Evolutionary conservation across 2,113 vertebrate species (phyloP), one percentile per base, ranked within the genome.

Genomic region (Perognathus longimembris): DNA sequence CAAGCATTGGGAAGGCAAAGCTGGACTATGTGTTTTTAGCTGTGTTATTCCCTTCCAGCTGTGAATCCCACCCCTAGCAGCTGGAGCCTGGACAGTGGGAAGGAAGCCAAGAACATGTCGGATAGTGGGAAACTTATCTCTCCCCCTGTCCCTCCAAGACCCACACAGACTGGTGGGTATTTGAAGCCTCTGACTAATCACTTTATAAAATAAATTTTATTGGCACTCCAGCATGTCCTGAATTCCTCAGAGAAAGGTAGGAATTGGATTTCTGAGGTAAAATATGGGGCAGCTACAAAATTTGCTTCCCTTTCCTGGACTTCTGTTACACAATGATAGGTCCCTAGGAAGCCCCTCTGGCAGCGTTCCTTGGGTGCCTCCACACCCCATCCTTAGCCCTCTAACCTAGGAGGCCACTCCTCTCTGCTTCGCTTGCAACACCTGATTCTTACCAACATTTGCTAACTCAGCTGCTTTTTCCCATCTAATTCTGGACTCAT

Each of bases 11-110:
- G 70, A 91, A 91, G 77, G 69, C 92, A 92, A 85, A 45, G 36
- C 88, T 93, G 91, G 92, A 63, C n/a, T 22, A 5, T 95, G 21
- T 96, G 85, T 90, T 82, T 96, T 95, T 82, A 95, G 73, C 92
- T 94, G 94, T 97, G 88, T 95, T 34, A 34, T 98, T 98, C 88
- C 98, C 93, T 98, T 98, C 96, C 97, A 99, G 99, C 97, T 96
- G 98, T 99, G 97, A 99, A 98, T 82, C 97, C 98, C 96, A 98
- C 99, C 4, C 98, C 98, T 63, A 99, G 99, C 98, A 99, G 99
- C 98, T 99, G 99, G 99, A 99, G 99, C 98, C 98, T 99, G 97
- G 99, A 99, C 98, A 99, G 98, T 97, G 99, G 98, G 94, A 99
- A 99, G 96, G 99, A 98, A 98, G 98, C 98, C 96, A 98, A 98